Evolutionary conservation across 2,113 vertebrate genomes (phyloP).

Genomic region (Pleuronectes platessa): DNA sequence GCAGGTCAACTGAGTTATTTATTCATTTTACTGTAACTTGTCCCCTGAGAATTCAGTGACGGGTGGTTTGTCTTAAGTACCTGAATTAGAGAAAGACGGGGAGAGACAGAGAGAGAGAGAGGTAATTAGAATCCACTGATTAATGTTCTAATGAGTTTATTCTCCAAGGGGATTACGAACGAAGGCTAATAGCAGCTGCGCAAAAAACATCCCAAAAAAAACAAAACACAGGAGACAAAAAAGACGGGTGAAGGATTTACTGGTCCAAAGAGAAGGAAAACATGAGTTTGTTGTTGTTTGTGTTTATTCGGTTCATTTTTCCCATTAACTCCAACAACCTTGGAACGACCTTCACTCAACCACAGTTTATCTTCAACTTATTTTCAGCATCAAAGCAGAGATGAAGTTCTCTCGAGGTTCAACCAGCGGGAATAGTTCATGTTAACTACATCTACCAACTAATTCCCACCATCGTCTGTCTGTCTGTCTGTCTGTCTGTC

Average conservation of each 20-base stretch:
- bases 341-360: slow-evolving; percentile 38
- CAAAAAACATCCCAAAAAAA: slow-evolving; percentile 76
- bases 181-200: slow-evolving; percentile 74
- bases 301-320: slow-evolving; percentile 42
- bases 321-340: slow-evolving; percentile 44
- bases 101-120: slow-evolving; percentile 54
- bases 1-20: slow-evolving; percentile 23
- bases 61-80: slow-evolving; percentile 45
- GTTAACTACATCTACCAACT: background rate
- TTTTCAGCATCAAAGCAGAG: background rate
- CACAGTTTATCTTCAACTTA: slow-evolving; percentile 16
- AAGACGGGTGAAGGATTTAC: slow-evolving; percentile 69
- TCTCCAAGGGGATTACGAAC: slow-evolving; percentile 78
- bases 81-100: slow-evolving; percentile 56
- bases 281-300: slow-evolving; percentile 50
- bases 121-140: slow-evolving; percentile 80
- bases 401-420: background rate
- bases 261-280: slow-evolving; percentile 42
- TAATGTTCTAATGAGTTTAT: slow-evolving; percentile 83
- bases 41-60: slow-evolving; percentile 39
- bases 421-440: background rate
- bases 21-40: slow-evolving; percentile 51
- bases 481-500: too few relatives aligned
- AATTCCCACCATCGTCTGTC: background rate
- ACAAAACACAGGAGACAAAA: slow-evolving; percentile 75